These are phyloP conservation scores for Mimas tiliae DNA, from an alignment of 2,888 invertebrate genomes.

Conservation along the genomic window DNA sequence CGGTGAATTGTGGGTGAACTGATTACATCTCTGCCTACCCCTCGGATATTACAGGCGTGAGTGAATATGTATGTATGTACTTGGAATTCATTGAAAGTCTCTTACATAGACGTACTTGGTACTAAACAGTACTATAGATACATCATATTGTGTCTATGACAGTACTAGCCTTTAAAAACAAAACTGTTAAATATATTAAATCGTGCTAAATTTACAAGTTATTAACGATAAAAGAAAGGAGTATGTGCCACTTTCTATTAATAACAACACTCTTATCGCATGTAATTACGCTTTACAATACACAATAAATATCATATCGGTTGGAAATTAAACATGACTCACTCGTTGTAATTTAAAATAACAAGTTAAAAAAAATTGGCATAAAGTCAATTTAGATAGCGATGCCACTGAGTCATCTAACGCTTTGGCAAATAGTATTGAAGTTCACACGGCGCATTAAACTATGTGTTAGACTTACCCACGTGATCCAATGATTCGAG, in stretches of 20 bases:
- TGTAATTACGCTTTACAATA: slow-evolving; percentile 16
- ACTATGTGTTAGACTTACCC: not conserved
- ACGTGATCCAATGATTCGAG: slow-evolving; percentile 15
- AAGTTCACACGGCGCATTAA: slow-evolving; percentile 21
- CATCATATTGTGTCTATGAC: too few species aligned
- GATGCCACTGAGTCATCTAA: slow-evolving; percentile 26
- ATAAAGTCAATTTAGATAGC: slow-evolving; percentile 30
- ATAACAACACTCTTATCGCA: not conserved
- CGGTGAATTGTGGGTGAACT: too few species aligned
- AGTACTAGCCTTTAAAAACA: too few species aligned
- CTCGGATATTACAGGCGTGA: too few species aligned
- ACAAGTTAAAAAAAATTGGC: slow-evolving; percentile 28
- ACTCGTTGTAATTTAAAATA: slow-evolving; percentile 23
- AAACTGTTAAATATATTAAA: too few species aligned
- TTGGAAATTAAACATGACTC: slow-evolving; percentile 23
- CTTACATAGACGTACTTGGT: too few species aligned
- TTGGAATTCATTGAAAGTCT: too few species aligned
- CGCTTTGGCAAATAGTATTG: slow-evolving; percentile 20
- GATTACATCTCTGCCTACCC: too few species aligned
- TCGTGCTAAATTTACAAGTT: not conserved
- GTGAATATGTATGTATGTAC: too few species aligned
- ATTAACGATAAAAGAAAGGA: not conserved
- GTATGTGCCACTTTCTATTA: not conserved
- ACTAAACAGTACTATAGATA: too few species aligned
- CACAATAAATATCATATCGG: slow-evolving; percentile 19